Base-by-base conservation (phyloP, 2,888 invertebrate species). In the Allolobophora icterica region DNA sequence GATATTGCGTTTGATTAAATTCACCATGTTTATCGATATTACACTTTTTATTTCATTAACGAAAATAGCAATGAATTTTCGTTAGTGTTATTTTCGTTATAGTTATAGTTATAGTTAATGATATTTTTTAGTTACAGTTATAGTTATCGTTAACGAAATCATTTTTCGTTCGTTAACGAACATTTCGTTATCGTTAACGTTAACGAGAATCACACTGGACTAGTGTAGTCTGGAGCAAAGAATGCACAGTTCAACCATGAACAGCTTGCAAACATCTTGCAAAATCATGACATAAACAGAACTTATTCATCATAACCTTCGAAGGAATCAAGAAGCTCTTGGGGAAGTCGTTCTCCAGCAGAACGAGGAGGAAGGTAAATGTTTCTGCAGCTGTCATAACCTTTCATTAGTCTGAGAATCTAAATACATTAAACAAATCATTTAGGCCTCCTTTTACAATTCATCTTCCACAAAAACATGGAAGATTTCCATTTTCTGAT, bases 321-420 rank as follows among this genome's bases (percentile, higher is more conserved):
- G 93, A 95, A 95, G 92, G 93, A 95, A 33, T 95, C 94, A 15
- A 94, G 89, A 21, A 95, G 93, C 92, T 95, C 95, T 52, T 91
- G 92, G 8, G 95, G 95, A 30, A 95, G 93, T 92, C 94, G 95
- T 34, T 95, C 95, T n/a, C 94, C 93, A 6, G 95, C 93, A 13
- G 58, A 71, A 90, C 95, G 93, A 4, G 95, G 95, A 83, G 95
- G 95, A 71, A 95, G 94, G 19, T 95, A 94, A 42, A 95, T 93
- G 0, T 95, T 95, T 92, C 95, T 94, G 93, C 94, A 94, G 91
- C 95, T 95, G 93, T 95, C 95, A 92, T 95, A 95, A 8, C 95
- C 95, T 91, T 94, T 94, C 94, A 95, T 95, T 89, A 95, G 92
- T 19, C 95, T 93, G 91, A 95, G 92, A 71, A 95, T 94, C 95